Percentiles rank a stretch among this genome's conserved stretches.
phyloP scores from a whole-genome alignment of 1,140 invertebrate genomes.

The Lepidurus apus region DNA sequence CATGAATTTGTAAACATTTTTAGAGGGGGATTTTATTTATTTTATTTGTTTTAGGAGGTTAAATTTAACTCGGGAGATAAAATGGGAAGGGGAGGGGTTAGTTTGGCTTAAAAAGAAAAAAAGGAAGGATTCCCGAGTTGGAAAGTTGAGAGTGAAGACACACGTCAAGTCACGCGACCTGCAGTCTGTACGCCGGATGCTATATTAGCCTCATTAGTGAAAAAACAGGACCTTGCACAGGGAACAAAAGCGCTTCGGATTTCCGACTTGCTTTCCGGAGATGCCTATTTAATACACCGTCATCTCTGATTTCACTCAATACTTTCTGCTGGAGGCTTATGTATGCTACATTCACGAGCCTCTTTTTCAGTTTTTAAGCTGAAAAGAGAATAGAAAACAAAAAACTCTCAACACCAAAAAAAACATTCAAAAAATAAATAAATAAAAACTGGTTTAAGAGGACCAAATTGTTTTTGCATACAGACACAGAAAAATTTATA shows the following conservation, averaged over 20 bases:
- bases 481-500: not conserved
- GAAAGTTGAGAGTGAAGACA: constrained; percentile 13
- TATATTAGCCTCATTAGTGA: constrained; percentile 22
- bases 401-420: not conserved
- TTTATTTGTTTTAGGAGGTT: too few relatives aligned
- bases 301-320: constrained; percentile 18
- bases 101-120: not conserved
- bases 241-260: constrained; percentile 18
- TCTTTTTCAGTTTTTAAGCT: not conserved
- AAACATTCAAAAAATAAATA: not conserved
- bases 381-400: not conserved
- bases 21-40: too few relatives aligned
- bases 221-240: constrained; percentile 21
- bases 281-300: constrained; percentile 4
- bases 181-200: constrained; percentile 1
- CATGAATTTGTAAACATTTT: too few relatives aligned
- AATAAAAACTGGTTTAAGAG: not conserved
- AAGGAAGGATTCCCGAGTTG: not conserved
- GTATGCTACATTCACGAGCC: not conserved
- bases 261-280: constrained; percentile 11
- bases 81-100: not conserved
- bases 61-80: not conserved
- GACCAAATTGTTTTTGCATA: not conserved
- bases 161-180: constrained; percentile 17
- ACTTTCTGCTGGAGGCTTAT: not conserved